These are phyloP conservation scores for Thereva nobilitata DNA, from an alignment of 2,888 invertebrate species.

Conservation along the genomic window DNA sequence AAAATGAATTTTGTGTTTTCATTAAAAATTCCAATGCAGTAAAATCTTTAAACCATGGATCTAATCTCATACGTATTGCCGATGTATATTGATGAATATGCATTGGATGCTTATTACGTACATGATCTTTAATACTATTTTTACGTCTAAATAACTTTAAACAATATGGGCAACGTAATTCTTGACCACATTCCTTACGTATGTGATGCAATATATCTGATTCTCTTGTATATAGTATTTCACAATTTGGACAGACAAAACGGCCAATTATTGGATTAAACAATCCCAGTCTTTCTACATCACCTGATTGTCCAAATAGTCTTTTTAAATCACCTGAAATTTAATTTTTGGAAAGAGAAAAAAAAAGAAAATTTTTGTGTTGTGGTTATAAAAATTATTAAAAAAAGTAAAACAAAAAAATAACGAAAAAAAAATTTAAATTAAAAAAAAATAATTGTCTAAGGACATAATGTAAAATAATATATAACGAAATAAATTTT, in stretches of 20 bases:
- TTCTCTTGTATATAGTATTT: constrained; percentile 38
- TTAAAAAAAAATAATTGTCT: no score
- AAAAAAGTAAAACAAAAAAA: no score
- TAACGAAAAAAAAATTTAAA: no score
- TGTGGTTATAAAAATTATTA: background rate
- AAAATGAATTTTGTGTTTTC: constrained; percentile 7
- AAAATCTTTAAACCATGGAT: constrained; percentile 38
- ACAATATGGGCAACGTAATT: constrained; percentile 46
- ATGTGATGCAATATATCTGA: constrained; percentile 36
- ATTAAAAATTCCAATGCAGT: constrained; percentile 22
- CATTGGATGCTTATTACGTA: constrained; percentile 37
- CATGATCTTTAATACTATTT: constrained; percentile 41
- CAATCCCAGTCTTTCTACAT: constrained; percentile 12
- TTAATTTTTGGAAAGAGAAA: constrained; percentile 19
- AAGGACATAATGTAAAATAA: no score
- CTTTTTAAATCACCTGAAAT: constrained; percentile 25
- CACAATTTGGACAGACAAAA: constrained; percentile 39
- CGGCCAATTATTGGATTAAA: constrained; percentile 32
- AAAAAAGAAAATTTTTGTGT: constrained; percentile 11
- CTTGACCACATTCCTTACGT: constrained; percentile 37
- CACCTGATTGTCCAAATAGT: background rate
- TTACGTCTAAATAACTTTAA: constrained; percentile 41
- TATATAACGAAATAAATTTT: no score
- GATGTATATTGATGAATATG: constrained; percentile 32
- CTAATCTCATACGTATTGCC: constrained; percentile 34